Conservation (phyloP, 2,888 invertebrate species). For the Tetrapedia diversipes region DNA sequence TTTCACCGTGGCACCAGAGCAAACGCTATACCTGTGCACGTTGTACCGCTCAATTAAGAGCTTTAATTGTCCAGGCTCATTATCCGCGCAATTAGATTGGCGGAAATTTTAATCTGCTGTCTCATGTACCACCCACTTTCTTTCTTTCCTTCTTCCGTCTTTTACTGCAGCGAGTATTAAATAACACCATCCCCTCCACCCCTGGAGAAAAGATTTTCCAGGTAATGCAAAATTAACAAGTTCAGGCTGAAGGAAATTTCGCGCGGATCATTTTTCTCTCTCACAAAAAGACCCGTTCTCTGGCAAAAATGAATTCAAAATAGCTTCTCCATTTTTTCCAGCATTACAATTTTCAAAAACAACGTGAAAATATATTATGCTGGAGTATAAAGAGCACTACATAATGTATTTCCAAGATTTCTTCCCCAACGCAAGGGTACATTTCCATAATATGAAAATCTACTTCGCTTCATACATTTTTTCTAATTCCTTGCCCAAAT, state of each 20-base stretch:
- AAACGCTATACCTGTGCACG: background rate
- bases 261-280: background rate
- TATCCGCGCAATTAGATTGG: conserved; percentile 46
- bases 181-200: conserved; percentile 22
- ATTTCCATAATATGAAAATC: no score
- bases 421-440: no score
- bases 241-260: conserved; percentile 11
- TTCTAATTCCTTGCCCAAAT: no score
- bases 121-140: background rate
- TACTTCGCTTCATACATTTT: no score
- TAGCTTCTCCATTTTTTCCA: no score
- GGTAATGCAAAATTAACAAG: conserved; percentile 42
- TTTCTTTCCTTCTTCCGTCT: background rate
- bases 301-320: no score
- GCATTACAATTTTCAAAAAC: background rate
- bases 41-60: conserved; percentile 35
- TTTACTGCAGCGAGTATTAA: conserved; percentile 1
- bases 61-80: conserved; percentile 47
- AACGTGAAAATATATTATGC: background rate
- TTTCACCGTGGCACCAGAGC: background rate
- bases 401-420: no score
- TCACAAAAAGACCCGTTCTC: no score
- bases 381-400: no score
- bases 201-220: background rate
- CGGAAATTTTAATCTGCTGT: conserved; percentile 38